phyloP scores from a whole-genome alignment of 2,888 invertebrate species.

The Archips xylosteana region DNA sequence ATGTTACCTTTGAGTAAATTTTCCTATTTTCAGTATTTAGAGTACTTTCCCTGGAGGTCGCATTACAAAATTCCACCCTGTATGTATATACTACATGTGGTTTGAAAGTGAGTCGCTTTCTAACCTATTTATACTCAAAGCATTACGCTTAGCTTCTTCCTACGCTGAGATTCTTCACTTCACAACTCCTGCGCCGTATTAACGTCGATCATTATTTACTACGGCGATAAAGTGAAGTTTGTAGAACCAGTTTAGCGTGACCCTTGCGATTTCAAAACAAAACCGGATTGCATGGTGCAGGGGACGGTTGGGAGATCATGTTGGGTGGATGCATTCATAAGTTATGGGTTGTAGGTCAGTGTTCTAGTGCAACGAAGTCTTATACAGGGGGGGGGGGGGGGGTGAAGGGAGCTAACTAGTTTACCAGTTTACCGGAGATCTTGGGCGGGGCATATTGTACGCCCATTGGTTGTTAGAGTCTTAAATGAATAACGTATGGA shows the following conservation, averaged over 20 bases:
- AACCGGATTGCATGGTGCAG: background rate
- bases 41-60: too few species aligned
- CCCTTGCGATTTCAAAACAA: background rate
- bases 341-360: slow-evolving; percentile 53
- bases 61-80: too few species aligned
- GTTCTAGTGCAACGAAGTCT: slow-evolving; percentile 49
- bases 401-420: slow-evolving; percentile 47
- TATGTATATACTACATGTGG: too few species aligned
- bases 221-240: background rate
- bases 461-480: slow-evolving; percentile 26
- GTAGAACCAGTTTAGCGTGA: slow-evolving; percentile 22
- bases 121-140: slow-evolving; percentile 7
- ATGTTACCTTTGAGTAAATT: too few species aligned
- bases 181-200: background rate
- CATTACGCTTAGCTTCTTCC: slow-evolving; percentile 29
- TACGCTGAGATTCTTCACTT: slow-evolving; percentile 22
- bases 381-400: slow-evolving; percentile 48
- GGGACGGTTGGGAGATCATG: slow-evolving; percentile 12
- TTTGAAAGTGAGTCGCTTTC: too few species aligned
- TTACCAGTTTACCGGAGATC: slow-evolving; percentile 51
- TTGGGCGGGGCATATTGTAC: slow-evolving; percentile 47
- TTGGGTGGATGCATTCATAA: slow-evolving; percentile 48
- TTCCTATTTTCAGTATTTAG: too few species aligned
- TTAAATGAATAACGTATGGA: slow-evolving; percentile 13
- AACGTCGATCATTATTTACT: slow-evolving; percentile 13